Percentiles rank a stretch among this genome's conserved stretches.
Evolutionary conservation across 2,888 invertebrate genomes (phyloP).

Genomic region (Odontocolon sp.): DNA sequence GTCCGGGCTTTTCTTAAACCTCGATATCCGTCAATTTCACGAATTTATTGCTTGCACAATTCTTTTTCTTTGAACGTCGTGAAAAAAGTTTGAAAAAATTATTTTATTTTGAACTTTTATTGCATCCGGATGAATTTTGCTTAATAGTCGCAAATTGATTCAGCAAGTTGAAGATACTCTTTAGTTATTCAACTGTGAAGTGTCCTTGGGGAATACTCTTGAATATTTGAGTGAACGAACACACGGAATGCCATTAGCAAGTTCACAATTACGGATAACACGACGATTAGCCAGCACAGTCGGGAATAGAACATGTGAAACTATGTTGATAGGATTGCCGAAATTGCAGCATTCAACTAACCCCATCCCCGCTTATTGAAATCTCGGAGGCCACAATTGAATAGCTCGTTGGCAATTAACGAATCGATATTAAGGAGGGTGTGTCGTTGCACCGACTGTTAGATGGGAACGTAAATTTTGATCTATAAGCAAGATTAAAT

Average conservation of each 20-base stretch:
- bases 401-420: constrained; percentile 60
- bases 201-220: not conserved
- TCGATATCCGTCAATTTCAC: constrained; percentile 61
- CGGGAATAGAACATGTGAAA: not conserved
- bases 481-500: too few relatives aligned
- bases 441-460: too few relatives aligned
- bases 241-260: constrained; percentile 9
- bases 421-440: too few relatives aligned
- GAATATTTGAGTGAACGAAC: constrained; percentile 1
- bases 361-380: constrained; percentile 59
- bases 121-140: too few relatives aligned
- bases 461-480: too few relatives aligned
- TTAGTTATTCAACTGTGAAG: too few relatives aligned
- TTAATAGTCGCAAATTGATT: too few relatives aligned
- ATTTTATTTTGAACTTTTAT: too few relatives aligned
- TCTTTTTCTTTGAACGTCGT: constrained; percentile 26
- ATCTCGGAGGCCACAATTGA: constrained; percentile 64
- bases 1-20: constrained; percentile 65
- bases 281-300: constrained; percentile 16
- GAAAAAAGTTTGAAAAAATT: too few relatives aligned
- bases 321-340: constrained; percentile 57
- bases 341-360: constrained; percentile 58
- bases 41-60: constrained; percentile 12
- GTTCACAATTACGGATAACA: constrained; percentile 20
- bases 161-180: constrained; percentile 11